phyloP scores from a whole-genome alignment of 2,888 invertebrate species.

The Lycia hirtaria region DNA sequence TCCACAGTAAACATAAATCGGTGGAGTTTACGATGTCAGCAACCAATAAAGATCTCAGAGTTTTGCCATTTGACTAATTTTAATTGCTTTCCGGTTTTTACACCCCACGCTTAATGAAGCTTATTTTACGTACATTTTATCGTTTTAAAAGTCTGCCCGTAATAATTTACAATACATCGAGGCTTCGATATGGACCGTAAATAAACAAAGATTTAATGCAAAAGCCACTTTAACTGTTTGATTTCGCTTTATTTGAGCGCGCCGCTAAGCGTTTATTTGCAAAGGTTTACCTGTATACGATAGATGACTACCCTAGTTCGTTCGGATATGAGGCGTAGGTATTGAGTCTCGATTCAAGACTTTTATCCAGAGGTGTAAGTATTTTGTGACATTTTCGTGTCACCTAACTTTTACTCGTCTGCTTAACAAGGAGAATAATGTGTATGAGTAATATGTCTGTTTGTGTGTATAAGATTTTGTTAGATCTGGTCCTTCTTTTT shows the following conservation, averaged over 20 bases:
- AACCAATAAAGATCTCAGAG: slow-evolving; percentile 66
- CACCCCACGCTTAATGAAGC: slow-evolving; percentile 60
- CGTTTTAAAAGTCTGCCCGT: slow-evolving; percentile 63
- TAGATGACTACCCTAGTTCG: not conserved
- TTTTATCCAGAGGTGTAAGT: no score
- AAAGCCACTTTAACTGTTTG: slow-evolving; percentile 62
- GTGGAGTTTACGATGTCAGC: slow-evolving; percentile 67
- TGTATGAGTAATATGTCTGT: no score
- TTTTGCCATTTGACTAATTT: slow-evolving; percentile 77
- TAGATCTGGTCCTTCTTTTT: no score
- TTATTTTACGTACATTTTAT: slow-evolving; percentile 71
- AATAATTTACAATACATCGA: slow-evolving; percentile 71
- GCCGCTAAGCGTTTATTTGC: slow-evolving; percentile 53
- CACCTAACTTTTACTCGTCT: no score
- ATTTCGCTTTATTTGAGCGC: slow-evolving; percentile 58
- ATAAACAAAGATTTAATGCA: slow-evolving; percentile 71
- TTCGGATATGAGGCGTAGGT: not conserved
- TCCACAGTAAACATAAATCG: slow-evolving; percentile 68
- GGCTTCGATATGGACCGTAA: slow-evolving; percentile 64
- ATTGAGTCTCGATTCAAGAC: no score
- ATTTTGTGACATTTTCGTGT: no score
- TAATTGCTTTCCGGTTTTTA: slow-evolving; percentile 73
- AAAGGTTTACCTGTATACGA: slow-evolving; percentile 16
- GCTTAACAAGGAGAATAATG: no score
- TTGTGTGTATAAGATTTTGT: no score